A percentile compares a stretch with the other conserved stretches of the same genome.
phyloP scores from a whole-genome alignment of 2,888 invertebrate species.

The Eledone cirrhosa region DNA sequence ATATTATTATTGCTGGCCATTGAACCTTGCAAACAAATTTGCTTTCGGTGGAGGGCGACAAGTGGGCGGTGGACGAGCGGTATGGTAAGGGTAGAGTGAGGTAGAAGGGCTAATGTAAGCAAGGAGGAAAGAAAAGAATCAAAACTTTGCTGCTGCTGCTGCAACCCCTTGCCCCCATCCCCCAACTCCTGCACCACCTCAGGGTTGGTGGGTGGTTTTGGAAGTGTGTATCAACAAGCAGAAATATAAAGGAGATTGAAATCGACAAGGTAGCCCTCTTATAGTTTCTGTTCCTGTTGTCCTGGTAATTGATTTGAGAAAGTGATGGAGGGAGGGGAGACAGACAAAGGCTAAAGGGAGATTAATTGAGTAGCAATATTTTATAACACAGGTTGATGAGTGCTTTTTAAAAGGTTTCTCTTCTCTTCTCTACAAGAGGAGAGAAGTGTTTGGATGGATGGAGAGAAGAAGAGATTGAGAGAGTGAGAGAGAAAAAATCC shows the following conservation, averaged over 20 bases:
- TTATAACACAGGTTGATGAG: neutral
- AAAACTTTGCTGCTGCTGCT: too few relatives aligned
- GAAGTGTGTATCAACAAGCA: neutral
- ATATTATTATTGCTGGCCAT: neutral
- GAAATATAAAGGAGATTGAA: neutral
- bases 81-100: too few relatives aligned
- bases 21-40: conserved; percentile 4
- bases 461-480: too few relatives aligned
- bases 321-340: too few relatives aligned
- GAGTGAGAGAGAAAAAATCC: neutral
- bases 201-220: neutral
- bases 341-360: neutral
- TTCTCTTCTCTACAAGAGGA: neutral
- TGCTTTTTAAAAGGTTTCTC: neutral
- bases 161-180: neutral
- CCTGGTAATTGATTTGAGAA: neutral
- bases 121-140: too few relatives aligned
- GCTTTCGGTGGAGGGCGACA: too few relatives aligned
- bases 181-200: neutral
- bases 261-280: neutral
- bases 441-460: neutral
- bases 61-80: too few relatives aligned
- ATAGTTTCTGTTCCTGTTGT: neutral
- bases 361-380: conserved; percentile 10
- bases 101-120: too few relatives aligned